Evolutionary conservation across 2,797 vertebrate genomes (phyloP), one percentile per base, ranked within the genome.

Genomic region (Anguilla anguilla): DNA sequence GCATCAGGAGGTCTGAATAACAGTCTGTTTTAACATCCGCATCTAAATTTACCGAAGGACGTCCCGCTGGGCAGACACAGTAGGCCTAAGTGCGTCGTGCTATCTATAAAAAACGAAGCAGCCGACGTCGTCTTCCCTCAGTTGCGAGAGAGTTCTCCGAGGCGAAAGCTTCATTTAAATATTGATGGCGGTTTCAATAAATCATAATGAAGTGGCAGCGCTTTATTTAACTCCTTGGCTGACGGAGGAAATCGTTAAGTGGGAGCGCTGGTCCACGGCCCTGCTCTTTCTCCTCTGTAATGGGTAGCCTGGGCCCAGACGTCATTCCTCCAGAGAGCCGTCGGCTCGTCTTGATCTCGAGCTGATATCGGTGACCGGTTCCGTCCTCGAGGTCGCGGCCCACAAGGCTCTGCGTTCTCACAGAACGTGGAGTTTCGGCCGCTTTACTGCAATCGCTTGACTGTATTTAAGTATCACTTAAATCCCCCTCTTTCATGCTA

Each of bases 141-240:
- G 91, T 93, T 94, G 91, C 87, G 91, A 90, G 92, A 91, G 92
- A 91, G 91, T 87, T 85, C 88, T 93, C 92, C 89, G 89, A 84
- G 93, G 93, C 88, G 92, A 94, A 95, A 94, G 92, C 91, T 91
- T 92, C 28, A 39, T 82, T 96, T 87, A 95, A 96, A 95, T 94
- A 96, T 96, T 94, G 94, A 96, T 94, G 88, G 93, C 69, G 82
- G 53, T 90, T 93, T 95, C 92, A 96, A 95, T 95, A 95, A 96
- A 91, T 95, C 90, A 94, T 94, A 89, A 84, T 82, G 88, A 89
- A 39, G 86, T 85, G 89, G 87, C 90, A 91, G 87, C 88, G 89
- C 86, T 92, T 94, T 94, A 93, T 92, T 94, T 94, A 93, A 94
- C 92, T 91, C 87, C 0, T 91, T 91, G 90, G 91, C 92, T 92